phyloP scores from a whole-genome alignment of 2,797 vertebrate species.

The Pseudochromis fuscus region DNA sequence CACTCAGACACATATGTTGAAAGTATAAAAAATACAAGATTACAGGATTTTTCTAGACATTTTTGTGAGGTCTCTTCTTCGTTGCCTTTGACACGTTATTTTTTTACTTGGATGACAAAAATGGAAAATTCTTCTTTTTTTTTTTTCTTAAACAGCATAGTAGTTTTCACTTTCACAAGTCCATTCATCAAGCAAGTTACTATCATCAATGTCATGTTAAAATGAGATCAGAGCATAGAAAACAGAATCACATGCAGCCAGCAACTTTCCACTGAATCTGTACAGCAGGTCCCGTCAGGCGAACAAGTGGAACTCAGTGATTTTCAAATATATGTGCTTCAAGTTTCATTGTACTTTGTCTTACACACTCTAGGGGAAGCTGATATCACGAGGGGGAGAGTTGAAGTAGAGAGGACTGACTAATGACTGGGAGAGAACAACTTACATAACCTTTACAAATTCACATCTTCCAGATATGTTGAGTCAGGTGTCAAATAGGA shows the following conservation, averaged over 20 bases:
- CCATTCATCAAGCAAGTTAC: constrained; percentile 80
- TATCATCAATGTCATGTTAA: constrained; percentile 72
- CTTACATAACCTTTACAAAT: constrained; percentile 43
- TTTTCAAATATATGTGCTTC: constrained; percentile 52
- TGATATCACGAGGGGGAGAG: constrained; percentile 37
- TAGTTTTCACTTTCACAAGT: constrained; percentile 78
- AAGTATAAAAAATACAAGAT: constrained; percentile 84
- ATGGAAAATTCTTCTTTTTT: constrained; percentile 67
- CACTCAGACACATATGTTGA: constrained; percentile 79
- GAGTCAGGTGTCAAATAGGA: constrained; percentile 16
- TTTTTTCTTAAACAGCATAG: constrained; percentile 68
- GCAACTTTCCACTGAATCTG: constrained; percentile 63
- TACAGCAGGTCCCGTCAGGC: constrained; percentile 63
- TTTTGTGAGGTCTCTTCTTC: constrained; percentile 79
- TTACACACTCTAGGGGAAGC: constrained; percentile 45
- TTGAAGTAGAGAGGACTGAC: constrained; percentile 29
- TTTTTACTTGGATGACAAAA: constrained; percentile 73
- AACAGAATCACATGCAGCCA: constrained; percentile 83
- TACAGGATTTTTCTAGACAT: constrained; percentile 75
- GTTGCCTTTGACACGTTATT: constrained; percentile 64
- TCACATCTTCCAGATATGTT: constrained; percentile 1
- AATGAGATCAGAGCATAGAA: constrained; percentile 72
- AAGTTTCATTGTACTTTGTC: constrained; percentile 56
- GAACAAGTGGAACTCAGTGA: constrained; percentile 31
- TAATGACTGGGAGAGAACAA: constrained; percentile 32